Evolutionary conservation across 2,113 vertebrate species (phyloP).

Genomic region (Panthera tigris): DNA sequence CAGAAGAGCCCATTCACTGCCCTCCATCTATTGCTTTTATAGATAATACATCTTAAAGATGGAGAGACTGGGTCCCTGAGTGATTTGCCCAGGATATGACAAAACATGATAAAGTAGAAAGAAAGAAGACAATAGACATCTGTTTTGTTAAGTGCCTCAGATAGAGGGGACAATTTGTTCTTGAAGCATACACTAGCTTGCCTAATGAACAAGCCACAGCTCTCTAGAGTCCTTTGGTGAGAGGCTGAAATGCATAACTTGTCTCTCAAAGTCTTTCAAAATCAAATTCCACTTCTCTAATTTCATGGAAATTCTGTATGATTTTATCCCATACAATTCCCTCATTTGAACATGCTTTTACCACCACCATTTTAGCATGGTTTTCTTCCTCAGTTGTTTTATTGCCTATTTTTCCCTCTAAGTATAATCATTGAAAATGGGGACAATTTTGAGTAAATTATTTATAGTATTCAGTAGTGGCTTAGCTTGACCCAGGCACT

Average conservation of each 20-base stretch:
- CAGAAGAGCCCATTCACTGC: background rate
- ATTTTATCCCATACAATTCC: background rate
- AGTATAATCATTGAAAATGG: background rate
- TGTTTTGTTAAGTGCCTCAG: background rate
- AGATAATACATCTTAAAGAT: background rate
- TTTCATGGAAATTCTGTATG: background rate
- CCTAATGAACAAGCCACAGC: background rate
- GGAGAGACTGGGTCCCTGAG: background rate
- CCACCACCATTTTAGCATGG: background rate
- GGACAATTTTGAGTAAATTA: background rate
- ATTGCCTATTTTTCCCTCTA: background rate
- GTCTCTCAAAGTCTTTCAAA: slow-evolving; percentile 20
- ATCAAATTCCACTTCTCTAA: background rate
- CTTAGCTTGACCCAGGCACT: background rate
- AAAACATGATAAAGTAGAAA: background rate
- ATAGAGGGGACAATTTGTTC: background rate
- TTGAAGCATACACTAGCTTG: background rate
- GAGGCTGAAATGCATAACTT: background rate
- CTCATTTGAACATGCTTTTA: background rate
- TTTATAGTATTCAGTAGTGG: background rate
- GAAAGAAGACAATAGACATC: background rate
- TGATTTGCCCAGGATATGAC: background rate
- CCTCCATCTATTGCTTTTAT: background rate
- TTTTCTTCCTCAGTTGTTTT: background rate
- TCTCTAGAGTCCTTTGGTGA: background rate